Conservation (phyloP, 2,888 invertebrate species). For the Gastracanthus pulcherrimus region DNA sequence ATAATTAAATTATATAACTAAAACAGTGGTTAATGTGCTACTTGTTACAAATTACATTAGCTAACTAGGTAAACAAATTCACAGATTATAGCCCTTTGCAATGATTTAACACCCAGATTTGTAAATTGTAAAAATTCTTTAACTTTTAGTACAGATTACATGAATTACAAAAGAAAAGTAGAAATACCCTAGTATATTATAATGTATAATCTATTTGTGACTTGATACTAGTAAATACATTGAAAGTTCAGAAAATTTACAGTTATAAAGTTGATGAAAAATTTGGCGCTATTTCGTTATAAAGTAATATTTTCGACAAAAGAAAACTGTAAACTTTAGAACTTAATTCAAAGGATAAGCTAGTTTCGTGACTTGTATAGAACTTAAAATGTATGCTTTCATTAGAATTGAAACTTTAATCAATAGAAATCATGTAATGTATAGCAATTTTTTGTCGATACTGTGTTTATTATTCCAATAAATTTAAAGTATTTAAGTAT, state of each 20-base stretch:
- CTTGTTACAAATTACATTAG: slow-evolving; percentile 11
- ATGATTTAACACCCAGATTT: slow-evolving; percentile 9
- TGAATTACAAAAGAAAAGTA: neutral
- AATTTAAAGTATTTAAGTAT: no score
- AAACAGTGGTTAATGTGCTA: neutral
- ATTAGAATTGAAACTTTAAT: no score
- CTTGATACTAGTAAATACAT: neutral
- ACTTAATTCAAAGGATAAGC: no score
- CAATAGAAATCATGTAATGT: no score
- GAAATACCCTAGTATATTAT: no score
- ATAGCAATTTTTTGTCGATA: no score
- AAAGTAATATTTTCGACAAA: no score
- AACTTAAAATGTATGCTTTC: no score
- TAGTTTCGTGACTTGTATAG: no score
- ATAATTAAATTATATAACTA: neutral
- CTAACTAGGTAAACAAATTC: slow-evolving; percentile 11
- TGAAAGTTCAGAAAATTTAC: neutral
- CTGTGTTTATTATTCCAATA: no score
- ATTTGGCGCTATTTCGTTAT: neutral
- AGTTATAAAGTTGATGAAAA: neutral
- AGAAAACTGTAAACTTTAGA: no score
- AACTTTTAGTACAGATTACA: neutral
- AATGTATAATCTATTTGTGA: no score
- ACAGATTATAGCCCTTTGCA: neutral
- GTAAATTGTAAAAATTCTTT: neutral